phyloP scores from a whole-genome alignment of 2,113 vertebrate species.

The Burhinus bistriatus region DNA sequence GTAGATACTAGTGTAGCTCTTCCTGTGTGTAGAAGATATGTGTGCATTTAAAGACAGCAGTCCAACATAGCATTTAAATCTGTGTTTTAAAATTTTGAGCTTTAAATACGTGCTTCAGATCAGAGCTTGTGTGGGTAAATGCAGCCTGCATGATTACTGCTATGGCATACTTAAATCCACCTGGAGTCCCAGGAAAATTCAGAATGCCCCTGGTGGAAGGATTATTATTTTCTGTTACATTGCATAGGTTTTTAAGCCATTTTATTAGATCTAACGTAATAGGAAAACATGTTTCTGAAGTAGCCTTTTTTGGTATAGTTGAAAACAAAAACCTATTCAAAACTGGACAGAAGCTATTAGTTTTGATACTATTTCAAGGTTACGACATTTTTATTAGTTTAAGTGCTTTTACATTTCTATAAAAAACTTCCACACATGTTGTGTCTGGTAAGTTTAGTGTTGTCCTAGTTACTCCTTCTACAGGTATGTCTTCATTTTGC shows the following conservation, averaged over 20 bases:
- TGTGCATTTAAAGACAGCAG: background rate
- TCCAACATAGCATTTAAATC: background rate
- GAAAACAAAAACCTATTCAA: background rate
- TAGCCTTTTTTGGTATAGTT: accelerated
- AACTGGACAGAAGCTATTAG: background rate
- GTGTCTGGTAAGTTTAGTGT: background rate
- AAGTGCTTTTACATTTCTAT: background rate
- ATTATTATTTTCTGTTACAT: background rate
- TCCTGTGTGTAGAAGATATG: background rate
- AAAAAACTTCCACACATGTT: background rate
- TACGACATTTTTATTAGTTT: background rate
- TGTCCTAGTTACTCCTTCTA: background rate
- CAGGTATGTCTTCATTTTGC: background rate
- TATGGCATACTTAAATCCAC: background rate
- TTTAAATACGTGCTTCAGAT: background rate
- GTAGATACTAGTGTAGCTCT: background rate
- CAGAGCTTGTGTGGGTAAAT: background rate
- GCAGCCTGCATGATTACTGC: background rate
- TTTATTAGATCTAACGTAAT: background rate
- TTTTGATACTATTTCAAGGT: background rate
- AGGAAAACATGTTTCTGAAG: background rate
- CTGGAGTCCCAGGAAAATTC: background rate
- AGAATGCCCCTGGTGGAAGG: background rate
- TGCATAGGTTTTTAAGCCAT: background rate
- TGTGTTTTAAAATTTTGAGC: background rate